These are phyloP conservation scores for Myrmecophaga tridactyla DNA, from an alignment of 2,113 vertebrate genomes.

Conservation along the genomic window DNA sequence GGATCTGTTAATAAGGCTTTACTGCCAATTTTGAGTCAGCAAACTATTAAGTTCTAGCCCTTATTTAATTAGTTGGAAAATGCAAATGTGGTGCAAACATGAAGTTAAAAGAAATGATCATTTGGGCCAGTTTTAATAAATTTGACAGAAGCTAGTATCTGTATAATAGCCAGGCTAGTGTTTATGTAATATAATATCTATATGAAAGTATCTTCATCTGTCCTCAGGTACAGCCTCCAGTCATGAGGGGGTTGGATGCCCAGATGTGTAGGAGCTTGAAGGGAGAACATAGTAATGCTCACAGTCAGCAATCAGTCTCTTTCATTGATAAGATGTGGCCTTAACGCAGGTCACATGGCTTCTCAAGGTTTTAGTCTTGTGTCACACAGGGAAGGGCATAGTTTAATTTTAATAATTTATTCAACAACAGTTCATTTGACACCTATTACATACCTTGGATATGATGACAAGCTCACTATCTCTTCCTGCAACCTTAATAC, in stretches of 20 bases:
- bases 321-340: background rate
- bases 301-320: background rate
- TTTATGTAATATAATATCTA: too few species aligned
- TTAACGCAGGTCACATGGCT: background rate
- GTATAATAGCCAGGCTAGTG: too few species aligned
- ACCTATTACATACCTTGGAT: background rate
- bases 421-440: constrained; percentile 1
- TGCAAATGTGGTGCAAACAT: background rate
- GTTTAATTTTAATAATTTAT: background rate
- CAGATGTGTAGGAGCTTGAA: background rate
- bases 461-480: background rate
- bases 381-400: background rate
- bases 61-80: background rate
- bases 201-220: background rate
- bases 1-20: background rate
- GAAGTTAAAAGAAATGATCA: background rate
- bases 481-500: background rate
- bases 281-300: background rate
- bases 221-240: background rate
- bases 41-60: background rate
- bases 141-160: background rate
- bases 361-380: background rate
- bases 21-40: background rate
- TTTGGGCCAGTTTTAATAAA: background rate
- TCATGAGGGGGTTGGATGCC: background rate